Base-by-base conservation (phyloP, 2,113 vertebrate genomes). In the Poeciliopsis retropinna region DNA sequence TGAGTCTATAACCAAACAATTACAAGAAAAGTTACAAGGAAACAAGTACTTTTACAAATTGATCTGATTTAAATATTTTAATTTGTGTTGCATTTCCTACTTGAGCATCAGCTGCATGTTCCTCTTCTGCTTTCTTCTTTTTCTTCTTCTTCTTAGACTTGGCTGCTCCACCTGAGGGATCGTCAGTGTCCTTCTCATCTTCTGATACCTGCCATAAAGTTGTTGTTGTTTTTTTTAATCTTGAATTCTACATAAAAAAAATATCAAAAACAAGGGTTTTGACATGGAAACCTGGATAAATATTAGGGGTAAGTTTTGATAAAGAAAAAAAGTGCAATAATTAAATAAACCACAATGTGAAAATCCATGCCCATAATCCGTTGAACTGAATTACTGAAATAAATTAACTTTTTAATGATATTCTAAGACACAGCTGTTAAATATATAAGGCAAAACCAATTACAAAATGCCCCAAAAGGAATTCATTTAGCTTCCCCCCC, bases 131-230 rank as follows among this genome's bases (percentile, higher is more conserved):
- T 93, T 96, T 97, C 95, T 97, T 98, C 91, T 96, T 97, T 90
- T 96, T 98, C 92, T 96, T 97, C 87, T 95, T 98, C 87, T 96
- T 97, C 90, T 97, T 98, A 22, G 96, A 95, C 88, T 97, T 97
- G 31, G 93, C 93, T 70, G 93, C 94, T 72, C 91, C 93, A 72
- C 91, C 81, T 6, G 93, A 87, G 75, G 85, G 65, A 73, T 98
- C 96, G 44, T 91, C 91, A 27, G 93, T 93, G 76, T 97, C 96
- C 86, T 96, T 97, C 75, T 97, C 96, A 66, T 96, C 96, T 85
- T 96, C 96, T 34, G 96, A 96, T 78, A 91, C 74, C 97, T 96
- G 61, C 12, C 32, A 30, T 17, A 39, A 75, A 57, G 25, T 1
- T 34, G 1, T 34, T 8, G 0, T 31, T n/a, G n/a, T 31, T 31